phyloP scores from a whole-genome alignment of 2,113 vertebrate species.

The Callipepla squamata region DNA sequence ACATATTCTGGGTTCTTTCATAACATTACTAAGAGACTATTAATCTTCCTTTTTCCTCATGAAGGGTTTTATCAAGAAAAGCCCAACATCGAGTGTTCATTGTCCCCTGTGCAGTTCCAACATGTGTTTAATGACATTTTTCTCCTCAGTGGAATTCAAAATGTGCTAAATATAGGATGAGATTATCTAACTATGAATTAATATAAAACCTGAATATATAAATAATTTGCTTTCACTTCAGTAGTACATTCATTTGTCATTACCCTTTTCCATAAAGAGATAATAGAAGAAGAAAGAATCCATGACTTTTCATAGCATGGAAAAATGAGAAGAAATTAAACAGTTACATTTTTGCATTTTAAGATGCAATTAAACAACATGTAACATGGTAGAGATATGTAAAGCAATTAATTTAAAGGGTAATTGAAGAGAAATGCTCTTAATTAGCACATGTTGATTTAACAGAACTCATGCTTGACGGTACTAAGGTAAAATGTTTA shows the following conservation, averaged over 20 bases:
- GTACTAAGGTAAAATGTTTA: not conserved
- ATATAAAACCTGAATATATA: conserved; percentile 26
- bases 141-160: not conserved
- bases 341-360: not conserved
- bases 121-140: conserved; percentile 16
- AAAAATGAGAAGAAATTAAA: conserved; percentile 8
- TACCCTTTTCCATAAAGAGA: not conserved
- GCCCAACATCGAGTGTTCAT: not conserved
- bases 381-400: not conserved
- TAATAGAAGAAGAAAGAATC: not conserved
- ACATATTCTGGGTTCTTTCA: not conserved
- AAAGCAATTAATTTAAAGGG: conserved; percentile 14
- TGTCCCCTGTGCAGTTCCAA: conserved; percentile 6
- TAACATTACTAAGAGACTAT: not conserved
- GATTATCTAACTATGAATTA: conserved; percentile 26
- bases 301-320: not conserved
- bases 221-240: conserved; percentile 28
- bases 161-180: conserved; percentile 21
- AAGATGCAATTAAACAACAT: conserved; percentile 10
- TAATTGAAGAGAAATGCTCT: conserved; percentile 10
- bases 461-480: not conserved
- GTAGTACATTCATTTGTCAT: not conserved
- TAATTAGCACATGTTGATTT: not conserved
- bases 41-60: not conserved
- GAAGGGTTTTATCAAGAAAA: conserved; percentile 24